A percentile compares a stretch with the other conserved stretches of the same genome.
These are phyloP conservation scores for Pentalonia nigronervosa DNA, from an alignment of 1,140 invertebrate species.

Conservation along the genomic window DNA sequence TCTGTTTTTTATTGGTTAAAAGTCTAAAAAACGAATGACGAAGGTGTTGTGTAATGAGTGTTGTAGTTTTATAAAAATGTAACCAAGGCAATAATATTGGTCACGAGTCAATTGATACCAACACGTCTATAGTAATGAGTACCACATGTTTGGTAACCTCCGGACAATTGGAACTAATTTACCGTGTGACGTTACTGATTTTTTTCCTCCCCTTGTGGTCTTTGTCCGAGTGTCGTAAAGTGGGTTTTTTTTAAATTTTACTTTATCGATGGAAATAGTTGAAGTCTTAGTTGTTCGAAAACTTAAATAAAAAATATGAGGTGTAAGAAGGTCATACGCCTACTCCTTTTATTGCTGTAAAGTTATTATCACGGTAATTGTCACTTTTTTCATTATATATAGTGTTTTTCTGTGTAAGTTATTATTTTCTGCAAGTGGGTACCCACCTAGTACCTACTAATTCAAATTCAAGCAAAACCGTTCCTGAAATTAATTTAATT, in stretches of 20 bases:
- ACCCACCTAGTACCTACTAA: background rate
- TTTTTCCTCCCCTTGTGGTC: background rate
- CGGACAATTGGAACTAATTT: background rate
- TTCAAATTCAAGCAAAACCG: background rate
- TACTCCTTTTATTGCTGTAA: background rate
- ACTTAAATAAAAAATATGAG: background rate
- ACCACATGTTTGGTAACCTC: constrained; percentile 5
- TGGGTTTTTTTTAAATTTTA: background rate
- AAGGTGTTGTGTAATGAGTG: background rate
- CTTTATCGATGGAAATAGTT: background rate
- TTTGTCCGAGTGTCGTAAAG: background rate
- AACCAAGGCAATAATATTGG: background rate
- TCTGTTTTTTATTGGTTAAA: background rate
- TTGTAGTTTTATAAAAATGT: background rate
- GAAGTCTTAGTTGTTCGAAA: background rate
- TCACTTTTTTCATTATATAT: background rate
- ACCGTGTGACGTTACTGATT: background rate
- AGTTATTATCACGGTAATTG: background rate
- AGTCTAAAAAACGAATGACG: background rate
- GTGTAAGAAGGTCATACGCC: background rate
- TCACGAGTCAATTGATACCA: background rate
- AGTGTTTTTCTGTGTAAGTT: background rate
- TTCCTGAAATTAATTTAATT: background rate
- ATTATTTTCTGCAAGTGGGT: background rate
- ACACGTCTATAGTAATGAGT: background rate